Conservation (phyloP, 2,888 invertebrate species). For the Lasioglossum malachurum region DNA sequence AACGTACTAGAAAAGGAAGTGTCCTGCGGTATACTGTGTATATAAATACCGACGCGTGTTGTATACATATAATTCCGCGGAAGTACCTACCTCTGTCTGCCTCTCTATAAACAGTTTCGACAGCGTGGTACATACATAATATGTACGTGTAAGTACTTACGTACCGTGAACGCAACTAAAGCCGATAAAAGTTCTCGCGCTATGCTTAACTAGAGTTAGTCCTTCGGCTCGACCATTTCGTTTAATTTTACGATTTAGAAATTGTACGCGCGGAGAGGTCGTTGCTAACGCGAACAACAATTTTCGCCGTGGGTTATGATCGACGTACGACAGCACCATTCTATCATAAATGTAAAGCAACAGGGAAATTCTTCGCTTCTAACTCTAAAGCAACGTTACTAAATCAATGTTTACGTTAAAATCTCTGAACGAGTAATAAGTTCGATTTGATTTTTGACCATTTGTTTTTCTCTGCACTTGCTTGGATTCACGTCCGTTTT, state of each 20-base stretch:
- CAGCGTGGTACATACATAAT: slow-evolving; percentile 49
- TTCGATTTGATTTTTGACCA: background rate
- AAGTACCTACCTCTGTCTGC: slow-evolving; percentile 45
- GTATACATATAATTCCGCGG: slow-evolving; percentile 58
- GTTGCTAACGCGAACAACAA: slow-evolving; percentile 20
- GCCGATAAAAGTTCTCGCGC: slow-evolving; percentile 62
- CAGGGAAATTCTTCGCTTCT: background rate
- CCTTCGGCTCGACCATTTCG: slow-evolving; percentile 58
- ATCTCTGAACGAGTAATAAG: background rate
- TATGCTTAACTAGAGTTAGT: slow-evolving; percentile 65
- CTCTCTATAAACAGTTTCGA: slow-evolving; percentile 58
- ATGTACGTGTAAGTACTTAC: background rate
- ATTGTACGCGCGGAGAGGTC: slow-evolving; percentile 8
- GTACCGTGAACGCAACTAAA: slow-evolving; percentile 56
- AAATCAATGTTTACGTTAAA: too few species aligned
- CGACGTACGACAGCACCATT: background rate
- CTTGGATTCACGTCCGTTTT: too few species aligned
- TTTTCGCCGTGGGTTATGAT: background rate
- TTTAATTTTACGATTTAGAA: slow-evolving; percentile 20
- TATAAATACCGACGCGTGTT: slow-evolving; percentile 60
- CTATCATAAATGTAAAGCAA: too few species aligned
- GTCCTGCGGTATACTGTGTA: slow-evolving; percentile 52
- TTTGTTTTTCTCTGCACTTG: background rate
- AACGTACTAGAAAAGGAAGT: slow-evolving; percentile 70
- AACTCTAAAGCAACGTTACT: background rate